Evolutionary conservation across 2,888 invertebrate species (phyloP).

Genomic region (Oligia latruncula): DNA sequence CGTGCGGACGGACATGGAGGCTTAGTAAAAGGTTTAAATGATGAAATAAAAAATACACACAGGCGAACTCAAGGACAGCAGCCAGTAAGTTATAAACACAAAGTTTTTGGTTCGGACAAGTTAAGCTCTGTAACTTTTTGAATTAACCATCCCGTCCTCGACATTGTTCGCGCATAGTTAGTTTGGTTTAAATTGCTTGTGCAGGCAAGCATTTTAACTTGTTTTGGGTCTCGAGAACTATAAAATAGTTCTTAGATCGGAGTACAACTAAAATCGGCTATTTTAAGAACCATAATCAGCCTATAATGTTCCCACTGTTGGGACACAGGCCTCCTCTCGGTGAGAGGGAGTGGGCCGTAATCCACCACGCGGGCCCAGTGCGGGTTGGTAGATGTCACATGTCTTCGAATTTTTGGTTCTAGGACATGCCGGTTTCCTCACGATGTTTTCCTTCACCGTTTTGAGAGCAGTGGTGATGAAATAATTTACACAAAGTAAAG

Average conservation of each 20-base stretch:
- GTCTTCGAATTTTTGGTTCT: too few species aligned
- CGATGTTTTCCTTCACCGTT: too few species aligned
- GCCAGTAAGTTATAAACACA: neutral
- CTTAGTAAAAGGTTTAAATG: neutral
- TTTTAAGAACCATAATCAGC: too few species aligned
- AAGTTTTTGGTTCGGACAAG: conserved; percentile 5
- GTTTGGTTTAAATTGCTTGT: conserved; percentile 1
- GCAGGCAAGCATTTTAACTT: neutral
- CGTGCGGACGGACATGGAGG: neutral
- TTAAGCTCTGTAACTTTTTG: conserved; percentile 8
- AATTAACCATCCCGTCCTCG: neutral
- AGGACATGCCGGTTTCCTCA: too few species aligned
- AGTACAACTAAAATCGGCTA: neutral
- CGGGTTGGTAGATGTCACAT: too few species aligned
- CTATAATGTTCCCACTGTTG: too few species aligned
- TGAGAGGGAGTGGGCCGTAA: too few species aligned
- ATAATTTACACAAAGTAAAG: too few species aligned
- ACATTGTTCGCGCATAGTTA: conserved; percentile 16
- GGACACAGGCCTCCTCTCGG: too few species aligned
- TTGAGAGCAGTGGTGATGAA: too few species aligned
- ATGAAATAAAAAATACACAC: neutral
- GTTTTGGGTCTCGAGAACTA: neutral
- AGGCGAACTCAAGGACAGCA: neutral
- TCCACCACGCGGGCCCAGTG: too few species aligned
- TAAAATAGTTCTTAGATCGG: neutral